Base-by-base conservation (phyloP, 2,797 vertebrate species). In the Loris lydekkerianus region DNA sequence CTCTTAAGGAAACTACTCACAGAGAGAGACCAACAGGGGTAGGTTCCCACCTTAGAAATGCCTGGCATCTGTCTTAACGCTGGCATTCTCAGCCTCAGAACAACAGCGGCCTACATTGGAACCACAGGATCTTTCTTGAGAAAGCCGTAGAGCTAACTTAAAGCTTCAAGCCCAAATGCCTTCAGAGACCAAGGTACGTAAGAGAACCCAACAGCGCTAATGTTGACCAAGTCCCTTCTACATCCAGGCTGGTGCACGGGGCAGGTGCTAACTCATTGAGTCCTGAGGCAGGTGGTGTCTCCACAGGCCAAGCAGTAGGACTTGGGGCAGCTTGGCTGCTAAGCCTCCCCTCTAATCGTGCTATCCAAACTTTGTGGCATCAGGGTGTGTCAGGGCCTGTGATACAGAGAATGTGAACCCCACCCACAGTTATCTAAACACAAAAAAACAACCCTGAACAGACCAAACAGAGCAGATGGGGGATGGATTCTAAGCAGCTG, bases 341-440 rank as follows among this genome's bases (percentile, higher is more conserved):
- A 21, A n/a, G 15, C 20, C 34, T 60, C n/a, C 61, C 56, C 10
- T 20, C 37, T 3, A 21, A 61, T 43, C 40, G 0, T 1, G 5
- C 37, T 76, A 58, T 73, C 65, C 69, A 37, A 46, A 75, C 67
- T 61, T 40, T 75, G 80, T 10, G 31, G 63, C 61, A 10, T 58
- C 40, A 78, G 95, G 75, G 91, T 46, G 77, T 80, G 46, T 56
- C 13, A 17, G 77, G 14, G 43, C 65, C 63, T 56, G 49, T 14
- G 31, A 49, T 76, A 67, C 0, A 49, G 56, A 83, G 72, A 89
- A 77, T 1, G 0, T 25, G 61, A 72, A 83, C 49, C 65, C 61
- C 63, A 67, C 84, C 92, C 84, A 89, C 3, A 31, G 72, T 65
- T 61, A 77, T 53, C 61, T 23, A 37, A 85, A 56, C 60, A 76